A percentile compares a stretch with the other conserved stretches of the same genome.
Evolutionary conservation across 1,140 invertebrate genomes (phyloP).

Genomic region (Drosophila nannoptera): DNA sequence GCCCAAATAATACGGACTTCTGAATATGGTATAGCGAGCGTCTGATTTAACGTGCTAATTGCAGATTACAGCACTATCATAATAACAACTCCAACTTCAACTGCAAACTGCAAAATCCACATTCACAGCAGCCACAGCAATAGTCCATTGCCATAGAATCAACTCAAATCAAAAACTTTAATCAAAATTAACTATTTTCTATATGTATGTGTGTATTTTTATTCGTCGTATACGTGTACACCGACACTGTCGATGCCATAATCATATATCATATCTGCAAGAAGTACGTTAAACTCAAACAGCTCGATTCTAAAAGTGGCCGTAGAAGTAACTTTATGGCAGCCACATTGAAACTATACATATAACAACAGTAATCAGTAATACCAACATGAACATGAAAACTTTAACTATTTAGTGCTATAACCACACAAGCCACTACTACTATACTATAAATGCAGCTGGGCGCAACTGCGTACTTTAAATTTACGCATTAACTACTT

Average conservation of each 20-base stretch:
- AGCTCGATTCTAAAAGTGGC: slow-evolving; percentile 46
- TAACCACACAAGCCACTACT: slow-evolving; percentile 19
- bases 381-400: slow-evolving; percentile 18
- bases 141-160: slow-evolving; percentile 14
- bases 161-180: slow-evolving; percentile 69
- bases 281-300: slow-evolving; percentile 75
- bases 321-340: neutral
- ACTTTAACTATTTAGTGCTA: slow-evolving; percentile 12
- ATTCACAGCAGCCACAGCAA: slow-evolving; percentile 19
- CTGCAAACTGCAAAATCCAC: too few relatives aligned
- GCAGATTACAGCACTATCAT: slow-evolving; percentile 30
- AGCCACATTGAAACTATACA: slow-evolving; percentile 15
- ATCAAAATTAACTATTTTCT: slow-evolving; percentile 67
- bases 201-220: slow-evolving; percentile 25
- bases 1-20: slow-evolving; percentile 79
- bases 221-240: slow-evolving; percentile 10
- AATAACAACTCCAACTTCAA: slow-evolving; percentile 8
- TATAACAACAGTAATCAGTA: slow-evolving; percentile 6
- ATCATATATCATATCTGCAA: slow-evolving; percentile 56
- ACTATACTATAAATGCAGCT: slow-evolving; percentile 29
- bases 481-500: slow-evolving; percentile 19
- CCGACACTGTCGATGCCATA: slow-evolving; percentile 22
- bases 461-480: slow-evolving; percentile 21
- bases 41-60: slow-evolving; percentile 81
- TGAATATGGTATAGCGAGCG: slow-evolving; percentile 85